Conservation (phyloP, 2,113 vertebrate genomes). For the Calonectris borealis region DNA sequence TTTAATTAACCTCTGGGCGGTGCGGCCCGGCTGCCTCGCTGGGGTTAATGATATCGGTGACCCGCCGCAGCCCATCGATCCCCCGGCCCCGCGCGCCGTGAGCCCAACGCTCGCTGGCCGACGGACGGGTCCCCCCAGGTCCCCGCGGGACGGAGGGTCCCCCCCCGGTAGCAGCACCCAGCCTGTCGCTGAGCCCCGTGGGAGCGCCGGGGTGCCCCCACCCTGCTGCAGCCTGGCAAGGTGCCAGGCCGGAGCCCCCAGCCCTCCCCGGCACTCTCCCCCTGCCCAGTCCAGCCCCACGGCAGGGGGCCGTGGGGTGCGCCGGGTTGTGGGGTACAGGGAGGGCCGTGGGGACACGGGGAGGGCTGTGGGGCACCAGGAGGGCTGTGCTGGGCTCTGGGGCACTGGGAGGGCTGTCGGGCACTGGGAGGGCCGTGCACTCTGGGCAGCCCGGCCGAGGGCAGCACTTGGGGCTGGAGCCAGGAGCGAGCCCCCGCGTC, state of each 20-base stretch:
- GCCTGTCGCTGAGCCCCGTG: neutral
- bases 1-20: slow-evolving; percentile 68
- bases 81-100: neutral
- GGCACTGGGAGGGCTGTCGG: neutral
- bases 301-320: neutral
- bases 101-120: neutral
- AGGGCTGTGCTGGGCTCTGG: neutral
- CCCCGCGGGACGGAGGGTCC: neutral
- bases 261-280: neutral
- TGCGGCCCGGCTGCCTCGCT: neutral
- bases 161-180: neutral
- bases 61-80: slow-evolving; percentile 46
- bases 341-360: too few relatives aligned
- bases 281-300: neutral
- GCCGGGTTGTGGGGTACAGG: too few relatives aligned
- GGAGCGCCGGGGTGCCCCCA: too few relatives aligned
- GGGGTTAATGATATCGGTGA: slow-evolving; percentile 64
- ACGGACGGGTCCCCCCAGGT: neutral
- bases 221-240: too few relatives aligned
- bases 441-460: too few relatives aligned
- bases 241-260: neutral
- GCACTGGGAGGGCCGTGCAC: too few relatives aligned
- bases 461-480: neutral
- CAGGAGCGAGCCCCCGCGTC: neutral
- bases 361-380: too few relatives aligned